Percentiles rank a stretch among this genome's conserved stretches.
phyloP scores from a whole-genome alignment of 2,113 vertebrate species.

The Hippocampus comes region DNA sequence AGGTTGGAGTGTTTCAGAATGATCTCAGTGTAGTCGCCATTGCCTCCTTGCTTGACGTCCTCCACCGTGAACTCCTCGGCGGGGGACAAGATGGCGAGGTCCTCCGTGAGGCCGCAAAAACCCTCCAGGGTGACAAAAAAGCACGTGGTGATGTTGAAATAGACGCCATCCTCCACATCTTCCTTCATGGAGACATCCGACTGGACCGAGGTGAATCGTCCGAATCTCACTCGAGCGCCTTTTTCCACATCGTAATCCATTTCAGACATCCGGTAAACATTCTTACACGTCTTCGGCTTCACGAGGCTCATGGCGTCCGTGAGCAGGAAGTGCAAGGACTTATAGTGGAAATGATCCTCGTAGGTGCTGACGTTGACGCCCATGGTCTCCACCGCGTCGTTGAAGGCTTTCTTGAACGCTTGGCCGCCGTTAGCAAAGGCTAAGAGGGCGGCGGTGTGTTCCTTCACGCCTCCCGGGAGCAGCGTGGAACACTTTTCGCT shows the following conservation, averaged over 20 bases:
- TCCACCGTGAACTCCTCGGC: constrained; percentile 63
- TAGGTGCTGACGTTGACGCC: constrained; percentile 43
- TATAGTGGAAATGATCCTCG: constrained; percentile 52
- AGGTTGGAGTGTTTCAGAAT: constrained; percentile 22
- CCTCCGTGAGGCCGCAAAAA: background rate
- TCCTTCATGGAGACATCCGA: background rate
- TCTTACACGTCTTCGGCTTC: constrained; percentile 16
- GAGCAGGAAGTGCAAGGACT: constrained; percentile 69
- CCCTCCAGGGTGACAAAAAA: constrained; percentile 35
- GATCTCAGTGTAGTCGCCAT: background rate
- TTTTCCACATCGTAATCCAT: accelerated
- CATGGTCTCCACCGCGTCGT: constrained; percentile 10
- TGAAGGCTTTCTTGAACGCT: background rate
- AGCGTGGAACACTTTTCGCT: accelerated
- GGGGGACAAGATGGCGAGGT: constrained; percentile 52
- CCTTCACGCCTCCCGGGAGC: constrained; percentile 25
- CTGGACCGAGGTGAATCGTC: constrained; percentile 37
- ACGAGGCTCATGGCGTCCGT: constrained; percentile 50
- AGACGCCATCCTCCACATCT: accelerated
- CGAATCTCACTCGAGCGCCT: constrained; percentile 44
- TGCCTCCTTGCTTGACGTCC: accelerated
- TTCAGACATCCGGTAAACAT: background rate
- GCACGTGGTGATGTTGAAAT: constrained; percentile 64
- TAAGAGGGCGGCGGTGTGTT: constrained; percentile 47
- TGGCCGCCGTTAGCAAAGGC: accelerated